Conservation (phyloP, 2,888 invertebrate genomes). For the Tholera decimalis region DNA sequence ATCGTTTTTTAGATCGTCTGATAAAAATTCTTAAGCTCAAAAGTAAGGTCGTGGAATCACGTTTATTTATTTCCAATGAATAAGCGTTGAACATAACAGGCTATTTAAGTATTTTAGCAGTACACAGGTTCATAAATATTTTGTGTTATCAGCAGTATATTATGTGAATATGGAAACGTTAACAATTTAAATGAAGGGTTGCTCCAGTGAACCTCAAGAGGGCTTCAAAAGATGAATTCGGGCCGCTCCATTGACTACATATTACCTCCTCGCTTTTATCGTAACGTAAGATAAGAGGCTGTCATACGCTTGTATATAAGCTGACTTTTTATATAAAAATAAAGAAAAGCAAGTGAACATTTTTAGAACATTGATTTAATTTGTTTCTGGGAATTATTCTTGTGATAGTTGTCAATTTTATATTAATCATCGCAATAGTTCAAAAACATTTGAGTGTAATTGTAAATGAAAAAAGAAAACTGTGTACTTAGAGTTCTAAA, state of each 20-base stretch:
- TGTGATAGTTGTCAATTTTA: too few relatives aligned
- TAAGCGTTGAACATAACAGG: not conserved
- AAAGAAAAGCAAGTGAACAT: not conserved
- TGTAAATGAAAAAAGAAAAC: too few relatives aligned
- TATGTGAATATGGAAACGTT: conserved; percentile 23
- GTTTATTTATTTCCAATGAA: not conserved
- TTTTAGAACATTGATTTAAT: not conserved
- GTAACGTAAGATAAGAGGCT: conserved; percentile 7
- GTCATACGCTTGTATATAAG: not conserved
- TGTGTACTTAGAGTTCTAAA: not conserved
- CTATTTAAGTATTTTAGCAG: conserved; percentile 6
- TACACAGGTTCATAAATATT: conserved; percentile 18
- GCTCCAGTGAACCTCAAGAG: conserved; percentile 19
- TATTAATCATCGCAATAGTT: too few relatives aligned
- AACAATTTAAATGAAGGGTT: conserved; percentile 50
- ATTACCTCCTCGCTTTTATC: conserved; percentile 26
- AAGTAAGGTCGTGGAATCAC: too few relatives aligned
- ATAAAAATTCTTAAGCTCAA: too few relatives aligned
- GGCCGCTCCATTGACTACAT: conserved; percentile 43
- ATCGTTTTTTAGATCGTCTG: too few relatives aligned
- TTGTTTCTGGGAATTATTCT: too few relatives aligned
- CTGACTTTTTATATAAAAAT: not conserved
- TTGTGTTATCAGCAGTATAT: conserved; percentile 15
- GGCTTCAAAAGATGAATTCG: conserved; percentile 55
- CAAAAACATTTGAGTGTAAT: too few relatives aligned